phyloP scores from a whole-genome alignment of 2,113 vertebrate species.

The Polypterus bichir region DNA sequence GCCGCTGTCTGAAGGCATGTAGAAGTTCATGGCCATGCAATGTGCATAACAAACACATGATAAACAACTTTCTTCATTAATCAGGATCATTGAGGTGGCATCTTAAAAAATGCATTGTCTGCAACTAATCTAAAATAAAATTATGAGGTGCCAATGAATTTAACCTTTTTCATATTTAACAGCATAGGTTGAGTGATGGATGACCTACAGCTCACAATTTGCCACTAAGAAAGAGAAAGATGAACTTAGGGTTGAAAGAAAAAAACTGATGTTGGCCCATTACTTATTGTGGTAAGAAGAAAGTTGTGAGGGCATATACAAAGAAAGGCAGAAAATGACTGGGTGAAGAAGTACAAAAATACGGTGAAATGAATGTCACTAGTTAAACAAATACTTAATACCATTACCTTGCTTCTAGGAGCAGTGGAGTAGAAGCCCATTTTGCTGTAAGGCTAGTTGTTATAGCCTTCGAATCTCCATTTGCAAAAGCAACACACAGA shows the following conservation, averaged over 20 bases:
- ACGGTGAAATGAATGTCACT: background rate
- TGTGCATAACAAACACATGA: too few relatives aligned
- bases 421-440: conserved; percentile 78
- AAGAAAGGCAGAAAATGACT: too few relatives aligned
- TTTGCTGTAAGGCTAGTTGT: conserved; percentile 87
- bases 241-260: too few relatives aligned
- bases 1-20: conserved; percentile 2
- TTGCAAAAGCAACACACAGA: conserved; percentile 43
- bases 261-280: too few relatives aligned
- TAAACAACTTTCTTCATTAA: too few relatives aligned
- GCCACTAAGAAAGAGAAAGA: too few relatives aligned
- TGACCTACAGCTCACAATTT: too few relatives aligned
- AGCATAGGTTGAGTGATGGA: too few relatives aligned
- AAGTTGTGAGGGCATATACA: too few relatives aligned
- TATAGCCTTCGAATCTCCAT: conserved; percentile 80
- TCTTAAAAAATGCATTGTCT: background rate
- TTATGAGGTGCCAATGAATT: conserved; percentile 1
- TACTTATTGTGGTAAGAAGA: too few relatives aligned
- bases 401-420: conserved; percentile 81
- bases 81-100: too few relatives aligned
- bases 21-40: background rate
- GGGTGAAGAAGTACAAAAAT: too few relatives aligned
- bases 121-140: background rate
- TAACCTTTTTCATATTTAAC: background rate
- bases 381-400: background rate